Evolutionary conservation across 2,888 invertebrate species (phyloP).

Genomic region (Hanleya hanleyi): DNA sequence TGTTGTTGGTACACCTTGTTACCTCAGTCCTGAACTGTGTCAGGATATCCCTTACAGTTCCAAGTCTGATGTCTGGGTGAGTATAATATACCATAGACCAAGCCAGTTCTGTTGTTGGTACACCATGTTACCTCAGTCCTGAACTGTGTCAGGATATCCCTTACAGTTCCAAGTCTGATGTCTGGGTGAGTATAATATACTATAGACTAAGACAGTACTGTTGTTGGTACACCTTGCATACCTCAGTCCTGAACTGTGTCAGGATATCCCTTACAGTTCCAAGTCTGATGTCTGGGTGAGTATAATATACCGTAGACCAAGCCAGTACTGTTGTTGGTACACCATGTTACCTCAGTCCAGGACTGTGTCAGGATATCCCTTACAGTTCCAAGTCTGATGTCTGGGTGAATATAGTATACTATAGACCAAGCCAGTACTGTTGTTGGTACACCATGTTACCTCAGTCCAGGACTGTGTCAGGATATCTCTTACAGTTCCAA

Average conservation of each 20-base stretch:
- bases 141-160: constrained; percentile 72
- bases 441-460: constrained; percentile 70
- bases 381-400: constrained; percentile 72
- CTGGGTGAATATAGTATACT: constrained; percentile 69
- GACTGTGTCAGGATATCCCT: constrained; percentile 71
- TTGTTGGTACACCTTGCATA: constrained; percentile 71
- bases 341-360: constrained; percentile 71
- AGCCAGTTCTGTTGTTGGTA: constrained; percentile 70
- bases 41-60: constrained; percentile 71
- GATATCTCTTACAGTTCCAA: constrained; percentile 71
- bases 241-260: constrained; percentile 71
- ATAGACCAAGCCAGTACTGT: constrained; percentile 69
- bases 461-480: constrained; percentile 72
- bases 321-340: constrained; percentile 71
- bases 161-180: constrained; percentile 71
- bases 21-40: constrained; percentile 71
- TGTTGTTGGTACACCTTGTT: constrained; percentile 70
- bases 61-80: constrained; percentile 71
- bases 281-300: constrained; percentile 72
- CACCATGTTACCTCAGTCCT: constrained; percentile 71
- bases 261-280: constrained; percentile 71
- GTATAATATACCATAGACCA: constrained; percentile 67
- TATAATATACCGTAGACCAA: constrained; percentile 66
- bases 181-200: constrained; percentile 71
- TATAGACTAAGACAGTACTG: constrained; percentile 68